phyloP scores from a whole-genome alignment of 2,797 vertebrate genomes.

The Pipistrellus pipistrellus region DNA sequence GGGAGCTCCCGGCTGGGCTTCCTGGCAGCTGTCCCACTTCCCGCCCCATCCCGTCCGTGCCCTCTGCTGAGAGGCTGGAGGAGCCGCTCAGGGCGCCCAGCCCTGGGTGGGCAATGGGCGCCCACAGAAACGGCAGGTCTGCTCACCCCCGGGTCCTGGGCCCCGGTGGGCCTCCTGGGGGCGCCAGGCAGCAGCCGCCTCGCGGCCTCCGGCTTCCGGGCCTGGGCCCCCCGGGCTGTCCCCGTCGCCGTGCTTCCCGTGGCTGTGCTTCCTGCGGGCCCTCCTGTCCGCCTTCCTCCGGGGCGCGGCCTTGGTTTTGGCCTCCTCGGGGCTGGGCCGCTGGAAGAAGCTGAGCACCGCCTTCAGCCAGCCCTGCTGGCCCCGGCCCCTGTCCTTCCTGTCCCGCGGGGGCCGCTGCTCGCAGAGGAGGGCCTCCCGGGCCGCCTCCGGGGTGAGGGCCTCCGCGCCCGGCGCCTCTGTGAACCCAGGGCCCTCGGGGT shows the following conservation, averaged over 20 bases:
- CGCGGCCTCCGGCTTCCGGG: background rate
- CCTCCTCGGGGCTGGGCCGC: constrained; percentile 87
- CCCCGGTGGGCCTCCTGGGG: background rate
- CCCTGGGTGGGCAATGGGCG: background rate
- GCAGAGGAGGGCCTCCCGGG: background rate
- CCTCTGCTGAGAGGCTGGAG: background rate
- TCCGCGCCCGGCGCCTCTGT: background rate
- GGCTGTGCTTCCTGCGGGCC: constrained; percentile 17
- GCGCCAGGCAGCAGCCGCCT: background rate
- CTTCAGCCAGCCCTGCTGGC: constrained; percentile 88
- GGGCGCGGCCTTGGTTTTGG: constrained; percentile 82
- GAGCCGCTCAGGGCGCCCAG: background rate
- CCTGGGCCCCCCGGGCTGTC: background rate
- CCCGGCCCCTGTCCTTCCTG: constrained; percentile 85
- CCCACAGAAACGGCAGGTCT: background rate
- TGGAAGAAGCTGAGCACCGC: constrained; percentile 88
- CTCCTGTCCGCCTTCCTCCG: constrained; percentile 69
- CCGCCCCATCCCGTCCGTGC: accelerated
- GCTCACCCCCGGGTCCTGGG: background rate
- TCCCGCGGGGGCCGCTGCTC: constrained; percentile 64
- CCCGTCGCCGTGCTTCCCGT: background rate
- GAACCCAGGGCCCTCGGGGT: background rate
- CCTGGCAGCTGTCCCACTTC: background rate
- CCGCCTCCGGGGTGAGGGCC: background rate
- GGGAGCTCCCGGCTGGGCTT: background rate